Base-by-base conservation (phyloP, 2,797 vertebrate species). In the Jordanella pulchra region DNA sequence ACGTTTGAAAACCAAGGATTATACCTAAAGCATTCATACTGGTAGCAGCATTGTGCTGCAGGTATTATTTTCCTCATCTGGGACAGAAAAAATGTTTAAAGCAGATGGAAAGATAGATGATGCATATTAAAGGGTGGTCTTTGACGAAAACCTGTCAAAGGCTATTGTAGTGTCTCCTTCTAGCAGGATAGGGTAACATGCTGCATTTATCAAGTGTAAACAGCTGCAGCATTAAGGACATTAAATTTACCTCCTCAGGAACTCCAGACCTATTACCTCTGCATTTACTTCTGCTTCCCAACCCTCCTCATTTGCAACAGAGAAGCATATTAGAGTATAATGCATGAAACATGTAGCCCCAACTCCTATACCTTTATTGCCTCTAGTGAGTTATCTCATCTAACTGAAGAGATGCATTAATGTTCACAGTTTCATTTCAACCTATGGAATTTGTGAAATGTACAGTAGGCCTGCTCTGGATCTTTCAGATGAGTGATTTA, bases 311-410 rank as follows among this genome's bases (percentile, higher is more conserved):
- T n/a, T 42, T 11, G 1, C 68, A 64, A 39, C 67, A 53, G 17
- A 55, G 65, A 70, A 65, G 13, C 63, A 39, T 61, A 56, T 76
- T 51, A 67, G 68, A 77, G 42, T 12, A 35, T 79, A 67, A 85
- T 86, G 79, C 69, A 81, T 75, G 71, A 51, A 77, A 84, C 65
- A 65, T 72, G 28, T 56, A 81, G n/a, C 50, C 56, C 30, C 54
- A 4, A 12, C 21, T 69, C 48, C n/a, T 35, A 51, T 53, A 50
- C 30, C 32, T 54, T 76, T 11, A 76, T 39, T 70, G 60, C 35
- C 55, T 9, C 7, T 77, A 83, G 68, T 69, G 55, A 25, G 75
- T 45, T 17, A 39, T 50, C 76, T 73, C 63, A 67, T 63, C 56
- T 51, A 48, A 17, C 4, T 73, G 35, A 21, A 77, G 64, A 79